Base-by-base conservation (phyloP, 2,888 invertebrate genomes). In the Sesamia inferens region DNA sequence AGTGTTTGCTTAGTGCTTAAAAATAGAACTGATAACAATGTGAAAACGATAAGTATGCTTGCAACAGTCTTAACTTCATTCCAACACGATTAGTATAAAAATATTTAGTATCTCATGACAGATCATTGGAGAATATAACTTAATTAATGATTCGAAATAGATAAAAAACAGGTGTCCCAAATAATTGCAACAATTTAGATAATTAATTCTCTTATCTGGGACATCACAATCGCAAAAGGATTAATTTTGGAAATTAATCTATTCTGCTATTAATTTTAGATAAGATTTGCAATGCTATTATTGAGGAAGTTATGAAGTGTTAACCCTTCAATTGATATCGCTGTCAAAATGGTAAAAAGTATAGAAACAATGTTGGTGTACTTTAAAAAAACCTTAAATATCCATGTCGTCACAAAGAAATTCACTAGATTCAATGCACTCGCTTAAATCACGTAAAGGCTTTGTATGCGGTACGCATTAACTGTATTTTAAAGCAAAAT, bases 201-300 rank as follows among this genome's bases (percentile, higher is more conserved):
- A 64, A 55, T 55, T 11, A 51, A 68, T 19, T 8, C 42, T 39
- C 42, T 51, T 58, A 44, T 78, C 48, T 16, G 47, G 2, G 44
- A 14, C 51, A 39, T 44, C 11, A 55, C 14, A 47, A 55, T 68
- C 54, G 31, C 22, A 61, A 54, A 54, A n/a, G 22, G 8, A 76
- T 58, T 11, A 31, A 11, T 68, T 76, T 42, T 61, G 7, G 16
- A 55, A 16, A 47, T 55, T 14, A 66, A 68, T 68, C 59, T 16
- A 1, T 44, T n/a, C 19, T 2, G n/a, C 2, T 48, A 16, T 57
- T 54, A 5, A 44, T 19, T 39, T 57, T 22, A 31, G 70, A 71
- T 69, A 55, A 71, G 31, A 44, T 55, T 70, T 31, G 16, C 24
- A 68, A 10, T 54, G 13, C 16, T 5, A 69, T 44, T 55, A 1